Conservation (phyloP, 2,888 invertebrate species). For the Caenorhabditis parvicauda region DNA sequence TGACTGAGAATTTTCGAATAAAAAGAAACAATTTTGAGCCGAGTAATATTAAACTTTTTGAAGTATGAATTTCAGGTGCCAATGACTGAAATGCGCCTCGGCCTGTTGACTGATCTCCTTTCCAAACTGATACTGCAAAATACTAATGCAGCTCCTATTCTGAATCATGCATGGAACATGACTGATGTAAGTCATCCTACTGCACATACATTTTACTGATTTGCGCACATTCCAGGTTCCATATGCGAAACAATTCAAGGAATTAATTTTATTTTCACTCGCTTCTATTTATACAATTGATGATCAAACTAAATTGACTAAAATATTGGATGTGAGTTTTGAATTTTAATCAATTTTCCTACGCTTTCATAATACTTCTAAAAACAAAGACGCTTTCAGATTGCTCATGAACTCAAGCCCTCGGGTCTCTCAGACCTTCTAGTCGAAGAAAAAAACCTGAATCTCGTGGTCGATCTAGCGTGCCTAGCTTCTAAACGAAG, state of each 20-base stretch:
- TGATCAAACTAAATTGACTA: constrained; percentile 86
- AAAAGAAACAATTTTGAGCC: too few species aligned
- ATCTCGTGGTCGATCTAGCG: constrained; percentile 94
- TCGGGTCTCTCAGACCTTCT: constrained; percentile 81
- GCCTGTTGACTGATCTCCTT: constrained; percentile 5
- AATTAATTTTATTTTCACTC: constrained; percentile 85
- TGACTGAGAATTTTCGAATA: too few species aligned
- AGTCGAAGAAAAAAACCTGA: constrained; percentile 76
- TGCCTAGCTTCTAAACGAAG: constrained; percentile 93
- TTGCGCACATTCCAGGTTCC: constrained; percentile 38
- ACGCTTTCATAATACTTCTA: too few species aligned
- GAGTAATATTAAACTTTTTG: too few species aligned
- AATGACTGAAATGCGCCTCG: constrained; percentile 9
- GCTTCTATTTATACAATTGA: constrained; percentile 91
- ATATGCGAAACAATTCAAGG: constrained; percentile 31
- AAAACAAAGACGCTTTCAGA: neutral
- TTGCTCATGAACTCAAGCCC: constrained; percentile 58
- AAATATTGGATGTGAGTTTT: constrained; percentile 81
- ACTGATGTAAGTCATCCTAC: constrained; percentile 8
- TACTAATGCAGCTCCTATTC: constrained; percentile 90
- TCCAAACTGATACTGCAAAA: constrained; percentile 75
- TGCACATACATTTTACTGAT: neutral
- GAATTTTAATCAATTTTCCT: neutral
- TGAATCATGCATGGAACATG: constrained; percentile 84
- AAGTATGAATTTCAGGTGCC: constrained; percentile 78